Evolutionary conservation across 2,888 invertebrate genomes (phyloP).

Genomic region (Drosophila parthenogenetica): DNA sequence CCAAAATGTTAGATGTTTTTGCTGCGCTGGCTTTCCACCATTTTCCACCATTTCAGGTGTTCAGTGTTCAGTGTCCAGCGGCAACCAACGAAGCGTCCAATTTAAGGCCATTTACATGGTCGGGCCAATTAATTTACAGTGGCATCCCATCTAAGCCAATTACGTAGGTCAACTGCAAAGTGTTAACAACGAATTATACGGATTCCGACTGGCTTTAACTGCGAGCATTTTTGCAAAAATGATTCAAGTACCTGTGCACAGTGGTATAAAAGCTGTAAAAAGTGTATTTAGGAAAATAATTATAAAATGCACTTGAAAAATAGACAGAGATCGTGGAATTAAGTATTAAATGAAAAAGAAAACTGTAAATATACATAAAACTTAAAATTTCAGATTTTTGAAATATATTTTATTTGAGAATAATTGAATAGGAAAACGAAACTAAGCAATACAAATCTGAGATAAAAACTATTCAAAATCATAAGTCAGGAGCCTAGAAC

Average conservation of each 20-base stretch:
- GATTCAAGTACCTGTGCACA: neutral
- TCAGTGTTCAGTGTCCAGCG: slow-evolving; percentile 10
- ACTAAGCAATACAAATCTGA: too few relatives aligned
- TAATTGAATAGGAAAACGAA: too few relatives aligned
- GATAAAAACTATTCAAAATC: too few relatives aligned
- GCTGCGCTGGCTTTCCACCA: slow-evolving; percentile 17
- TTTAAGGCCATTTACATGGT: slow-evolving; percentile 59
- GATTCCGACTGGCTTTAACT: slow-evolving; percentile 2
- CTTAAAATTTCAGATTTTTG: too few relatives aligned
- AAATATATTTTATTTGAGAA: too few relatives aligned
- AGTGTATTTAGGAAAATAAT: neutral
- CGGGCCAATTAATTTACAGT: slow-evolving; percentile 51
- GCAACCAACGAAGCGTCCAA: slow-evolving; percentile 52
- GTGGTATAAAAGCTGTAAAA: neutral
- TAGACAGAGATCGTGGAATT: too few relatives aligned
- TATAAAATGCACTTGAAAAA: too few relatives aligned
- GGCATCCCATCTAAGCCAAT: slow-evolving; percentile 28
- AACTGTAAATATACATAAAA: too few relatives aligned
- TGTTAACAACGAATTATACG: slow-evolving; percentile 27
- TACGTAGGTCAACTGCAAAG: slow-evolving; percentile 12
- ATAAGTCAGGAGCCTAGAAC: too few relatives aligned
- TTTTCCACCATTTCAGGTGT: neutral
- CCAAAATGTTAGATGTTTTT: slow-evolving; percentile 12
- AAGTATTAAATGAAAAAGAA: too few relatives aligned
- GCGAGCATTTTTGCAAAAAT: neutral